phyloP scores from a whole-genome alignment of 1,140 invertebrate genomes.

The Drusus annulatus region DNA sequence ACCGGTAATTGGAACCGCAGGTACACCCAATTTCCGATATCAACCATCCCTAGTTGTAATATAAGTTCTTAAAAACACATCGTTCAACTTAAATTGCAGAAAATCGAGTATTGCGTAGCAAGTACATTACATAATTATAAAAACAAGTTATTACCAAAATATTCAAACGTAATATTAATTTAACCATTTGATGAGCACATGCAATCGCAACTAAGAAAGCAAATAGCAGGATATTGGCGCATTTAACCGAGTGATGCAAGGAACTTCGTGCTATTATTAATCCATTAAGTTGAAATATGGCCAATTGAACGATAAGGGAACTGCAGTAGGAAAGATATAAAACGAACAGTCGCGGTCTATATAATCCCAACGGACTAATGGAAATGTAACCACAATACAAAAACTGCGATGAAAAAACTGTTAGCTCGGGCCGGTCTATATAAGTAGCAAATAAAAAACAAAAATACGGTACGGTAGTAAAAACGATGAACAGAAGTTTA shows the following conservation, averaged over 20 bases:
- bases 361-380: background rate
- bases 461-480: background rate
- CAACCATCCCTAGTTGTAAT: no score
- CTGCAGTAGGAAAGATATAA: background rate
- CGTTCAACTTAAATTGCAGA: no score
- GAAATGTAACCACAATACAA: conserved; percentile 5
- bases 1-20: no score
- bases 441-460: background rate
- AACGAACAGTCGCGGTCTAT: background rate
- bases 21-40: no score
- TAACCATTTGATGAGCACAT: no score
- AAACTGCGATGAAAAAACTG: background rate
- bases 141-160: no score
- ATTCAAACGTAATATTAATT: no score
- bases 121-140: no score
- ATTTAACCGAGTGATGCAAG: background rate
- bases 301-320: background rate
- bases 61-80: no score
- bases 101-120: no score
- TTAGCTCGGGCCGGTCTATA: background rate
- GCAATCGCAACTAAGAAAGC: background rate
- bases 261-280: conserved; percentile 7
- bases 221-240: background rate
- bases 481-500: background rate
- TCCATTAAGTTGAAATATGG: conserved; percentile 13